These are phyloP conservation scores for Pygoscelis antarcticus DNA, from an alignment of 2,113 vertebrate species.

Conservation along the genomic window DNA sequence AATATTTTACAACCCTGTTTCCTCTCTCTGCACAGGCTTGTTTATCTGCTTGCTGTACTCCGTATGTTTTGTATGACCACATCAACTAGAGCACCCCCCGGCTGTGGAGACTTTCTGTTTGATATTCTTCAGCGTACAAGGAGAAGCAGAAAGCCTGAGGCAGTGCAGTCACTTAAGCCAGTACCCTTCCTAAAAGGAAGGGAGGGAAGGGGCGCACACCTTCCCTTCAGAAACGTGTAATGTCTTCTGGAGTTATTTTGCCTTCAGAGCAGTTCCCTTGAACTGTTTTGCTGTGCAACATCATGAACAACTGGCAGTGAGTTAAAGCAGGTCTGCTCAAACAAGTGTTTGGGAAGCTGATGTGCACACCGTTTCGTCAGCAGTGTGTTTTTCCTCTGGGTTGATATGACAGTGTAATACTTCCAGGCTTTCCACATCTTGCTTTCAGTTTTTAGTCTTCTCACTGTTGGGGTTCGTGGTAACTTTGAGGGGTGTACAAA, in stretches of 20 bases:
- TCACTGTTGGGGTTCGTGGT: not conserved
- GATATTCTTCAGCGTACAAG: not conserved
- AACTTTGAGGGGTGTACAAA: not conserved
- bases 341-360: not conserved
- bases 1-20: not conserved
- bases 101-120: not conserved
- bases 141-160: not conserved
- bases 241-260: not conserved
- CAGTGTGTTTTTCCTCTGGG: not conserved
- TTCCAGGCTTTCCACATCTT: not conserved
- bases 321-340: not conserved
- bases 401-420: not conserved
- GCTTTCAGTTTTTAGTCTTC: not conserved
- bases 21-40: not conserved
- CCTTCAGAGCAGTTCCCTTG: not conserved
- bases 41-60: not conserved
- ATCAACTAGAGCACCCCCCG: not conserved
- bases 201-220: fast-evolving
- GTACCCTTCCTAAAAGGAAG: not conserved
- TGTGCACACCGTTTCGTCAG: fast-evolving
- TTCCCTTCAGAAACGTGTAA: not conserved
- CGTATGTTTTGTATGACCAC: fast-evolving
- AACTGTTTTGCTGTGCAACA: not conserved
- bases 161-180: not conserved
- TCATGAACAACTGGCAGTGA: not conserved